phyloP scores from a whole-genome alignment of 1,140 invertebrate species.

The Zeugodacus cucurbitae region DNA sequence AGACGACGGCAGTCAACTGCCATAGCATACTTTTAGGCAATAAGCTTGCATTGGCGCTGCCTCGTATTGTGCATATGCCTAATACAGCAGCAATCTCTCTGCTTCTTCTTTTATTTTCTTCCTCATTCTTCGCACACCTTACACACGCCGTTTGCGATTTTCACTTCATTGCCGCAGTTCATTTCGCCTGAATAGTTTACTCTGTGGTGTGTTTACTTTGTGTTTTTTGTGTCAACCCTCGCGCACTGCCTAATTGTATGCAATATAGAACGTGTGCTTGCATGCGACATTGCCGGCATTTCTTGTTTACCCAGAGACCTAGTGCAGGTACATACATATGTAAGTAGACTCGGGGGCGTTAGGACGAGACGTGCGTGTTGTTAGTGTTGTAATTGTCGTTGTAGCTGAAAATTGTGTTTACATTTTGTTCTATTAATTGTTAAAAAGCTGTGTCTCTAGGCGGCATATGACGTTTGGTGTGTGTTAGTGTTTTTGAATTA shows the following conservation, averaged over 20 bases:
- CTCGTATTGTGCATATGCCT: background rate
- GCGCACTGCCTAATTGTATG: slow-evolving; percentile 19
- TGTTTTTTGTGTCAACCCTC: slow-evolving; percentile 34
- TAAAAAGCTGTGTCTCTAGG: background rate
- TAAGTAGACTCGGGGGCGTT: background rate
- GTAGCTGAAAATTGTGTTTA: slow-evolving; percentile 36
- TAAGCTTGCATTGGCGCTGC: background rate
- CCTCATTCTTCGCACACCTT: background rate
- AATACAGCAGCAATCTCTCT: background rate
- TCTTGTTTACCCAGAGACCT: background rate
- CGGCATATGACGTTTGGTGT: background rate
- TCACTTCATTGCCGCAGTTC: slow-evolving; percentile 34
- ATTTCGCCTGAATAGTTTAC: slow-evolving; percentile 24
- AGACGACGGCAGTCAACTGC: background rate
- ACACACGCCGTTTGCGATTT: background rate
- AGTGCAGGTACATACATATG: background rate
- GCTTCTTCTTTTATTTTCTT: background rate
- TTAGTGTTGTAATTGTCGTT: background rate
- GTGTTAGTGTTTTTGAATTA: background rate
- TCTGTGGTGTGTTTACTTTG: background rate
- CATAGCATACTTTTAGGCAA: background rate
- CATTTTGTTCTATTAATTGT: slow-evolving; percentile 38
- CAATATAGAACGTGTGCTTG: slow-evolving; percentile 1
- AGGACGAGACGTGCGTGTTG: background rate
- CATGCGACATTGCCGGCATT: background rate